phyloP scores from a whole-genome alignment of 2,797 vertebrate genomes.

The Sebastes itinus region DNA sequence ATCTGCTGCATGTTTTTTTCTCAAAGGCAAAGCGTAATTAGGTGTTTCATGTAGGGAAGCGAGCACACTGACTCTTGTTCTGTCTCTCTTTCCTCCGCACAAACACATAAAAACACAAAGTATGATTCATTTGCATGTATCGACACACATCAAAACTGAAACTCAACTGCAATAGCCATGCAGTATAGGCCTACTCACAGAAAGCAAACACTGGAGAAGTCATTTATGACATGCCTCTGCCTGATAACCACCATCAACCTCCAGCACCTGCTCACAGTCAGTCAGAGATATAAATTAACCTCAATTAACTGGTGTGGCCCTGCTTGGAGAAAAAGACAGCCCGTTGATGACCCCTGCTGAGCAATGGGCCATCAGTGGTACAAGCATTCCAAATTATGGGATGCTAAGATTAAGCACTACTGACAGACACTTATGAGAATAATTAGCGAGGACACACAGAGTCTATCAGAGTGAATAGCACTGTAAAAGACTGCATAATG shows the following conservation, averaged over 20 bases:
- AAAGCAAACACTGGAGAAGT: neutral
- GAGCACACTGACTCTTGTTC: neutral
- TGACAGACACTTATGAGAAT: slow-evolving; percentile 54
- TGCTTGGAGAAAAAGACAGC: slow-evolving; percentile 10
- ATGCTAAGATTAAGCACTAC: slow-evolving; percentile 50
- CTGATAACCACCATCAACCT: slow-evolving; percentile 46
- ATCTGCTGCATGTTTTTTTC: slow-evolving; percentile 19
- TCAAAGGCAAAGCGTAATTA: neutral
- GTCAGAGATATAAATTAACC: slow-evolving; percentile 69
- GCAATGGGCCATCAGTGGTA: slow-evolving; percentile 45
- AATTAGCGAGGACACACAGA: slow-evolving; percentile 31
- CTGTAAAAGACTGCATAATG: neutral
- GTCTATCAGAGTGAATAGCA: slow-evolving; percentile 7
- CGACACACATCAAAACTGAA: neutral
- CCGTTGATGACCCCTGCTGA: slow-evolving; percentile 49
- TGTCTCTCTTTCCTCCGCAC: neutral
- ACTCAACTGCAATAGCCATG: neutral
- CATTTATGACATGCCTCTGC: slow-evolving; percentile 18
- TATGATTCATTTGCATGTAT: neutral
- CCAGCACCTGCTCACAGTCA: slow-evolving; percentile 54
- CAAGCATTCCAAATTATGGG: slow-evolving; percentile 54
- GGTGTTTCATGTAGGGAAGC: neutral
- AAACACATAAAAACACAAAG: neutral
- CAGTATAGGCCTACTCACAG: neutral
- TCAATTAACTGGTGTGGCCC: slow-evolving; percentile 68